Evolutionary conservation across 1,140 invertebrate species (phyloP).

Genomic region (Babylonia areolata): DNA sequence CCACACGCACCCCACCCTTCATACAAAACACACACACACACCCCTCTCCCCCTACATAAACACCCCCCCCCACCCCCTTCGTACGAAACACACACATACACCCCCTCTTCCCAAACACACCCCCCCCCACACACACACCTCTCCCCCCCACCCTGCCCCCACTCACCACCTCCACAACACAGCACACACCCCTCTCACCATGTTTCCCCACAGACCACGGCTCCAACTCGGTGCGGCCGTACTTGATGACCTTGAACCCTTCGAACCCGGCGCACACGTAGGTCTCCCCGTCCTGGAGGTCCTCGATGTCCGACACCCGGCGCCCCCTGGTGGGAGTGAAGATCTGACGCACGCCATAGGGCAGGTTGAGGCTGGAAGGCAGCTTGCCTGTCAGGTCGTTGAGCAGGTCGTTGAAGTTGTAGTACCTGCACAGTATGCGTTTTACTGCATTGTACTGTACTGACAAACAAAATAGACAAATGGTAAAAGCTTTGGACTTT

Average conservation of each 20-base stretch:
- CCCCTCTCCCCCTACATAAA: too few relatives aligned
- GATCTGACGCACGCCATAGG: conserved; percentile 76
- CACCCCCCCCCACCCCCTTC: background rate
- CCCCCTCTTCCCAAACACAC: too few relatives aligned
- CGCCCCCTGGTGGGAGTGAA: conserved; percentile 70
- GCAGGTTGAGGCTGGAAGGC: conserved; percentile 69
- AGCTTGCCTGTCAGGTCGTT: conserved; percentile 75
- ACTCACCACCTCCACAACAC: too few relatives aligned
- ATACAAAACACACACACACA: background rate
- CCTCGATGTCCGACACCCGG: conserved; percentile 70
- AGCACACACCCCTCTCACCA: background rate
- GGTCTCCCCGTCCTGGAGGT: conserved; percentile 71
- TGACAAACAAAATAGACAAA: too few relatives aligned
- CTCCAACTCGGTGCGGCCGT: conserved; percentile 70
- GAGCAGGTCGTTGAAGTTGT: conserved; percentile 74
- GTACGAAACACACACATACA: background rate
- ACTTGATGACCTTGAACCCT: conserved; percentile 73
- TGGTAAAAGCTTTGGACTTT: too few relatives aligned
- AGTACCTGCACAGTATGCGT: conserved; percentile 59
- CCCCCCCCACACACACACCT: too few relatives aligned
- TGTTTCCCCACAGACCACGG: conserved; percentile 72
- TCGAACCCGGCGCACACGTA: conserved; percentile 77
- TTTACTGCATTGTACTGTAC: too few relatives aligned
- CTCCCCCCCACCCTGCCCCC: too few relatives aligned
- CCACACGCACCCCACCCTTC: background rate